Percentiles rank a stretch among this genome's conserved stretches.
Evolutionary conservation across 2,888 invertebrate genomes (phyloP).

Genomic region (Dynastes tityus): DNA sequence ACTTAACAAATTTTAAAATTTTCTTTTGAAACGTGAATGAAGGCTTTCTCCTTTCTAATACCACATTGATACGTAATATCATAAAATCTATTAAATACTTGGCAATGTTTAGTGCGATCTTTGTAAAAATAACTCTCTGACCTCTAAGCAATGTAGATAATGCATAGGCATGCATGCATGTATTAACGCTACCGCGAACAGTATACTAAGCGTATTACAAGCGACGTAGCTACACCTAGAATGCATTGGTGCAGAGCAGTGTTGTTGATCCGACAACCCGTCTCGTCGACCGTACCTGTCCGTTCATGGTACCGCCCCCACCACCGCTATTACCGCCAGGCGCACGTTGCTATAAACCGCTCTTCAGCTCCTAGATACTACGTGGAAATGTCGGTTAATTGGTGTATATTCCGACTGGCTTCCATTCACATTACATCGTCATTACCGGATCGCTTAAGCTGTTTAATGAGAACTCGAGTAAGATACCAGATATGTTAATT

Average conservation of each 20-base stretch:
- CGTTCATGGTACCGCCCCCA: slow-evolving; percentile 36
- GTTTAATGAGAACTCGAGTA: not conserved
- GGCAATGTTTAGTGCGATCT: too few species aligned
- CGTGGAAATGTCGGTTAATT: slow-evolving; percentile 38
- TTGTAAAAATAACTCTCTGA: too few species aligned
- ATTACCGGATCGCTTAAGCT: not conserved
- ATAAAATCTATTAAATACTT: too few species aligned
- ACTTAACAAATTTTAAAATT: too few species aligned
- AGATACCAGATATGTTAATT: not conserved
- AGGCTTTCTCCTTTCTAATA: too few species aligned
- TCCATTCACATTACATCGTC: slow-evolving; percentile 8
- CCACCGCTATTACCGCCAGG: not conserved
- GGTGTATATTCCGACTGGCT: not conserved
- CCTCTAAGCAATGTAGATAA: too few species aligned
- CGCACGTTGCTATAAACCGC: not conserved
- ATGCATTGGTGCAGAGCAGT: slow-evolving; percentile 15
- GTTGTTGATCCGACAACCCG: slow-evolving; percentile 31
- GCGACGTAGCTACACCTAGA: not conserved
- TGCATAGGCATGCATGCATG: too few species aligned
- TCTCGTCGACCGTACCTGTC: slow-evolving; percentile 34
- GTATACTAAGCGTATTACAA: too few species aligned
- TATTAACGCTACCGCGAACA: too few species aligned
- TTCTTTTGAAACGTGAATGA: too few species aligned
- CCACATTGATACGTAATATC: too few species aligned
- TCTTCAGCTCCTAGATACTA: not conserved